Percentiles rank a stretch among this genome's conserved stretches.
These are phyloP conservation scores for Geotrupes spiniger DNA, from an alignment of 2,888 invertebrate genomes.

Conservation along the genomic window DNA sequence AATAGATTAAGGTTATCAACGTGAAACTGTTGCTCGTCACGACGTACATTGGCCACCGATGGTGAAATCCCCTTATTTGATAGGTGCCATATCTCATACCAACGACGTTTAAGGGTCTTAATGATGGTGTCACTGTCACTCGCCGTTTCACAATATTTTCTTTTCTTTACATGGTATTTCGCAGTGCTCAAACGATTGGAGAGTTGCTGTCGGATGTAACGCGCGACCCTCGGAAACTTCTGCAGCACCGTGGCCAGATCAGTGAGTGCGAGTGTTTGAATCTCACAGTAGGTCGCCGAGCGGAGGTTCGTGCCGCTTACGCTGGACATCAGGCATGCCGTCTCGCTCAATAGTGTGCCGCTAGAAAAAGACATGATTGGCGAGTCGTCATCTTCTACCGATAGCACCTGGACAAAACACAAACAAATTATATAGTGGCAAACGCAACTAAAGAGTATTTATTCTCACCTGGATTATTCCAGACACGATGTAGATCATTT, in stretches of 20 bases:
- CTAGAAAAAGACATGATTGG: slow-evolving; percentile 55
- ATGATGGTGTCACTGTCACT: slow-evolving; percentile 7
- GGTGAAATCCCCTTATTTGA: too few relatives aligned
- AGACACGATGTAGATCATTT: slow-evolving; percentile 54
- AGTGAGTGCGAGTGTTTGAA: slow-evolving; percentile 52
- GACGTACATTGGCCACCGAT: too few relatives aligned
- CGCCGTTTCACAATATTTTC: too few relatives aligned
- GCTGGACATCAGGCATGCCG: slow-evolving; percentile 50
- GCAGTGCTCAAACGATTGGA: slow-evolving; percentile 11
- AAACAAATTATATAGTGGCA: too few relatives aligned
- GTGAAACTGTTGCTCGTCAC: too few relatives aligned
- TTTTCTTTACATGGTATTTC: not conserved
- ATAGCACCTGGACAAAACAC: slow-evolving; percentile 42
- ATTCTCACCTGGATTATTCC: slow-evolving; percentile 49
- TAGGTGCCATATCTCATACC: slow-evolving; percentile 10
- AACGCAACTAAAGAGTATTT: not conserved
- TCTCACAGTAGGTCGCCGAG: slow-evolving; percentile 55
- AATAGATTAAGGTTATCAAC: slow-evolving; percentile 18
- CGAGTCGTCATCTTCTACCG: slow-evolving; percentile 55
- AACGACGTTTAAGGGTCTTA: slow-evolving; percentile 11
- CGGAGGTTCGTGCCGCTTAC: slow-evolving; percentile 42
- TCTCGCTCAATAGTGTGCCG: slow-evolving; percentile 55
- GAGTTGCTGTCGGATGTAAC: slow-evolving; percentile 11
- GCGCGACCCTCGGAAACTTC: slow-evolving; percentile 51
- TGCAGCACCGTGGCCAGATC: slow-evolving; percentile 53